phyloP scores from a whole-genome alignment of 2,888 invertebrate genomes.

The Melieria omissa region DNA sequence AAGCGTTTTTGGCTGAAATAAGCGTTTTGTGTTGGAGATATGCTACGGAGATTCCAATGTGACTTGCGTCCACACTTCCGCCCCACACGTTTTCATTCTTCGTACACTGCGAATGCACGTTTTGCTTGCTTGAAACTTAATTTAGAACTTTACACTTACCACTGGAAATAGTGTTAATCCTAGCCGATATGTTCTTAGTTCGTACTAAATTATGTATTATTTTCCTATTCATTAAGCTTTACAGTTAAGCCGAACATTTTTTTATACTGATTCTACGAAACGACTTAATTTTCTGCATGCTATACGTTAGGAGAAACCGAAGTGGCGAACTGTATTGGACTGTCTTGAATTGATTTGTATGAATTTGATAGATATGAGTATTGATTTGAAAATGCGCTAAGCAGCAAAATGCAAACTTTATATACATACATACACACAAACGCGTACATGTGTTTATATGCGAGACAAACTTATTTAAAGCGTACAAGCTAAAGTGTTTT shows the following conservation, averaged over 20 bases:
- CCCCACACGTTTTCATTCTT: not conserved
- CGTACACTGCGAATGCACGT: not conserved
- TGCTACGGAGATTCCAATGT: not conserved
- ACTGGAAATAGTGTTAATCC: not conserved
- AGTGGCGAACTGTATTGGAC: too few relatives aligned
- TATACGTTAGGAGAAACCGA: not conserved
- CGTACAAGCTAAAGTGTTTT: constrained; percentile 15
- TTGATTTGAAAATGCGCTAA: too few relatives aligned
- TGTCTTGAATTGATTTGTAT: too few relatives aligned
- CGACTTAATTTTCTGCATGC: constrained; percentile 10
- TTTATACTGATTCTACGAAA: constrained; percentile 9
- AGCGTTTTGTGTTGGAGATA: too few relatives aligned
- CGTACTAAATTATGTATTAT: not conserved
- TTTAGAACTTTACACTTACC: not conserved
- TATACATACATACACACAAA: not conserved
- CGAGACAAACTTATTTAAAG: not conserved
- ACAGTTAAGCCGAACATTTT: not conserved
- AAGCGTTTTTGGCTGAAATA: too few relatives aligned
- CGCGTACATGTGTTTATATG: not conserved
- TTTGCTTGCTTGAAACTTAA: constrained; percentile 5
- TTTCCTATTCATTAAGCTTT: not conserved
- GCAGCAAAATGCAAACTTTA: not conserved
- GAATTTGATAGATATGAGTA: too few relatives aligned
- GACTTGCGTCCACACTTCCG: not conserved
- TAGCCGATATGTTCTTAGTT: not conserved